Evolutionary conservation across 37 sponge, comb jelly and placozoan species (phyloP), one percentile per base, ranked within the genome.

Genomic region (Oopsacas minuta): DNA sequence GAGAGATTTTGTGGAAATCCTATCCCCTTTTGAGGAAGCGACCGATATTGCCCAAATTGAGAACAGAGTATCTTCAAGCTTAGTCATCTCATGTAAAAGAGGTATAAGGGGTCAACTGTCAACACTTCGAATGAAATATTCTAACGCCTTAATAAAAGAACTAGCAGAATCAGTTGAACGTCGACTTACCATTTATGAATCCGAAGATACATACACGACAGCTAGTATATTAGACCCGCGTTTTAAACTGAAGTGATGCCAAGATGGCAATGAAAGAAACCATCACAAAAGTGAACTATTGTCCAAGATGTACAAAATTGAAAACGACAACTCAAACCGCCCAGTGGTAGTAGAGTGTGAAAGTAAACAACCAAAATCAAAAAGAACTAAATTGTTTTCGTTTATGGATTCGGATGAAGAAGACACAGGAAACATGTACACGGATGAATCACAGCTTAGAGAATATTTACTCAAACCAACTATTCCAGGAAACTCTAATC

Each of bases 241-340:
- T 32, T 86, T 86, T 38, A 86, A 82, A 38, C 82, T 86, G 38
- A 86, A 86, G 46, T 86, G 86, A 82, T 86, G 82, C 82, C 17
- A 84, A 61, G 75, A 61, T 61, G 75, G 75, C 75, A 25, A 61
- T 61, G 75, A 61, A 61, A 61, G 75, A 61, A 34, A 61, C 28
- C 75, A 61, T 61, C 75, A 12, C 7, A 61, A 61, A 61, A 61
- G 75, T 61, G 75, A 61, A 61, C 75, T 61, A 61, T 61, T 61
- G 75, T 61, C 75, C 75, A 61, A 61, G 75, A 61, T 61, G 75
- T 61, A 61, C 75, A 61, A 61, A 61, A n/a, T 61, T 61, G 75
- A 61, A 61, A 61, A 61, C 75, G 28, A 61, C 22, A 61, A 61
- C 22, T 61, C 75, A 61, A 61, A 61, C 75, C 75, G 22, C 75